phyloP scores from a whole-genome alignment of 1,140 invertebrate species.

The Gryllus bimaculatus region DNA sequence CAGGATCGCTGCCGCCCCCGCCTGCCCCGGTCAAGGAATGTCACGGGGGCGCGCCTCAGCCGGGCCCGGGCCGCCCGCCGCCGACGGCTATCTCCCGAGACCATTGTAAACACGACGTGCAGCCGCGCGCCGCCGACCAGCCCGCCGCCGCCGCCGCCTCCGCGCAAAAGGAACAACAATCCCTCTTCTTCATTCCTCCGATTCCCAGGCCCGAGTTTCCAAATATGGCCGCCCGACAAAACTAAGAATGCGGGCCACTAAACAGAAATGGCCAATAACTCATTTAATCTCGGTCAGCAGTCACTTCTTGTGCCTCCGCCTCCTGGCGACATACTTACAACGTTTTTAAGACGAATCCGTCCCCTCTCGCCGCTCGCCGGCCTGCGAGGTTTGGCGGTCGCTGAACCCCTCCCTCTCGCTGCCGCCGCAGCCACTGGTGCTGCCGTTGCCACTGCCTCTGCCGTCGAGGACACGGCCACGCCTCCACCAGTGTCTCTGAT shows the following conservation, averaged over 20 bases:
- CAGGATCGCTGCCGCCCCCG: too few relatives aligned
- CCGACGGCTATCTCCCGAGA: background rate
- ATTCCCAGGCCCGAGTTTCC: background rate
- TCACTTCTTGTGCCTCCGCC: background rate
- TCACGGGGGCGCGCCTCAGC: background rate
- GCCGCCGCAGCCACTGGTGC: too few relatives aligned
- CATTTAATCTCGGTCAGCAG: slow-evolving; percentile 1
- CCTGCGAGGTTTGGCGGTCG: background rate
- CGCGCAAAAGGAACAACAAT: background rate
- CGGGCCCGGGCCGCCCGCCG: too few relatives aligned
- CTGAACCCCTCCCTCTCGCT: background rate
- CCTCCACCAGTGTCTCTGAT: too few relatives aligned
- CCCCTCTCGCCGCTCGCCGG: background rate
- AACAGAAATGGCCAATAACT: slow-evolving; percentile 4
- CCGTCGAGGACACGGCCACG: too few relatives aligned
- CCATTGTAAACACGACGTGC: background rate
- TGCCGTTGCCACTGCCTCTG: too few relatives aligned
- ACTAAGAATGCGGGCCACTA: background rate
- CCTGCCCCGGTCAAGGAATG: background rate
- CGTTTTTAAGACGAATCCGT: slow-evolving; percentile 4
- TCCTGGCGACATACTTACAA: slow-evolving; percentile 3
- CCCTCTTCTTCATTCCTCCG: background rate
- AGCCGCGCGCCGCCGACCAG: too few relatives aligned
- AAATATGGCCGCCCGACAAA: background rate
- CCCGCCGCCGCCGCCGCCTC: background rate